A percentile compares a stretch with the other conserved stretches of the same genome.
These are phyloP conservation scores for Chelidonichthys spinosus DNA, from an alignment of 2,797 vertebrate species.

Conservation along the genomic window DNA sequence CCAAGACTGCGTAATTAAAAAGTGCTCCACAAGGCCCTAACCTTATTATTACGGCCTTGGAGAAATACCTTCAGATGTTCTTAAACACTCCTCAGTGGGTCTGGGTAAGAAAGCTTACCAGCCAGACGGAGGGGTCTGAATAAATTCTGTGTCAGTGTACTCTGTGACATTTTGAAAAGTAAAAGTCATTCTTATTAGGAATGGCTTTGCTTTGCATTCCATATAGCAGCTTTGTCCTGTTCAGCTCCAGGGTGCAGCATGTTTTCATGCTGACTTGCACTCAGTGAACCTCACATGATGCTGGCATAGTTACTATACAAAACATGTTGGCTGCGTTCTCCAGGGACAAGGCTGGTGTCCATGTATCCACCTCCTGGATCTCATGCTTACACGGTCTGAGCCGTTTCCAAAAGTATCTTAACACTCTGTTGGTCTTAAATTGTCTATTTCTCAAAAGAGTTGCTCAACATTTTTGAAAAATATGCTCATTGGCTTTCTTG, in stretches of 20 bases:
- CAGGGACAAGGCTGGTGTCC: constrained; percentile 16
- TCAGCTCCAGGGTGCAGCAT: constrained; percentile 41
- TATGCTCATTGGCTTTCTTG: neutral
- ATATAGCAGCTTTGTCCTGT: constrained; percentile 38
- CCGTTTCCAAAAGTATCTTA: neutral
- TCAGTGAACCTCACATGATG: constrained; percentile 47
- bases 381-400: constrained; percentile 4
- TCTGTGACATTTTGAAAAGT: constrained; percentile 58
- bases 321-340: constrained; percentile 39
- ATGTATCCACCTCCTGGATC: constrained; percentile 11
- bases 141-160: constrained; percentile 37
- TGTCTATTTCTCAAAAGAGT: neutral
- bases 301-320: constrained; percentile 24
- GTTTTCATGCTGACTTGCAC: constrained; percentile 49
- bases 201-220: constrained; percentile 24
- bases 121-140: constrained; percentile 33
- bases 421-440: neutral
- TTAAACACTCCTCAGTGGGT: constrained; percentile 50
- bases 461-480: neutral
- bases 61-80: constrained; percentile 64
- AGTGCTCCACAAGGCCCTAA: constrained; percentile 62
- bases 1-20: constrained; percentile 78
- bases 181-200: constrained; percentile 56
- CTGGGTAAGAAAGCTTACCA: constrained; percentile 32
- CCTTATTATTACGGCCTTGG: constrained; percentile 68